Base-by-base conservation (phyloP, 2,888 invertebrate genomes). In the Vesta saturnalis region DNA sequence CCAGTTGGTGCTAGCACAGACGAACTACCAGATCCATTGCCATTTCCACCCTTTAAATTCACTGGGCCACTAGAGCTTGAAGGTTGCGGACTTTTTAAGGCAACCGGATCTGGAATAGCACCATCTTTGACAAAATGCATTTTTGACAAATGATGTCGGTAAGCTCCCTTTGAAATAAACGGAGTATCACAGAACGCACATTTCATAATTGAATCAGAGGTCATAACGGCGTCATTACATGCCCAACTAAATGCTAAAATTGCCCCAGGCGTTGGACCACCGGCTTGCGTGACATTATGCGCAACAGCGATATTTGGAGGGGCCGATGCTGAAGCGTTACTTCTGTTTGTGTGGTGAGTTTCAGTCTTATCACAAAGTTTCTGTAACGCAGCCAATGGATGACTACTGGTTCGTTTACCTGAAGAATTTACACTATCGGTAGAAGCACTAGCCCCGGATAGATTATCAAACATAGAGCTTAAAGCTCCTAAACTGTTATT, bases 311-410 rank as follows among this genome's bases (percentile, higher is more conserved):
- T 76, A 58, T 65, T 72, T 73, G 75, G 80, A 78, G 71, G 80
- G 73, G 72, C 83, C 73, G 79, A 77, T 46, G 78, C 79, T 68
- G 77, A 76, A 52, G 73, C 68, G 73, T 77, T 73, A 61, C 74
- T 75, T 71, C 85, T 83, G 67, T 85, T 86, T 35, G 88, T 86
- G 23, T 90, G 89, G 73, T 90, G 90, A 15, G 89, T 93, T 85
- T 96, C 96, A 74, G 96, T 95, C 85, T 96, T 97, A 83, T 97
- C 97, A 85, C 97, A 96, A 21, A 98, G 89, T 83, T 97, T 97
- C 82, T 98, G 97, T 63, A 98, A 85, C 1, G 97, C 97, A 16
- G 97, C 96, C 76, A 98, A 84, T 4, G 98, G 98, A 85, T 98
- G 96, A 77, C 95, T 92, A 69, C 91, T 91, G 10, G 90, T 87